These are phyloP conservation scores for Ploceus nigricollis DNA, from an alignment of 2,113 vertebrate species.

Conservation along the genomic window DNA sequence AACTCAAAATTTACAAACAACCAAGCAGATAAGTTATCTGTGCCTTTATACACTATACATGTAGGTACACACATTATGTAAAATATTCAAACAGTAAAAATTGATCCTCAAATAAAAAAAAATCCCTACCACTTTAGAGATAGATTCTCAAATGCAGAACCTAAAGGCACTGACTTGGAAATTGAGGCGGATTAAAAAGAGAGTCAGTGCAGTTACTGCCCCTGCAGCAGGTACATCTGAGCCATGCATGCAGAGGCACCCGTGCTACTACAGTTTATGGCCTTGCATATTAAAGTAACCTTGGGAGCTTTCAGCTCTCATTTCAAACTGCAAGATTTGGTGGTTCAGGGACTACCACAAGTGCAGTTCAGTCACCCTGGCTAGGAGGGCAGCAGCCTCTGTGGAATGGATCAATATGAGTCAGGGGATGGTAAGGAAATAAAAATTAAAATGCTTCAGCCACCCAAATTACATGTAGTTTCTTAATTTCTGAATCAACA, in stretches of 20 bases:
- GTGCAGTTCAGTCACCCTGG: rapidly evolving
- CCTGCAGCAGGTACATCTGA: not conserved
- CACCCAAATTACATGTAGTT: not conserved
- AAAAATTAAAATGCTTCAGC: not conserved
- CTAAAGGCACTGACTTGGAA: not conserved
- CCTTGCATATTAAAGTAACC: not conserved
- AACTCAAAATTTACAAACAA: slow-evolving; percentile 30
- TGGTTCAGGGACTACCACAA: not conserved
- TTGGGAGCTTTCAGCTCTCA: not conserved
- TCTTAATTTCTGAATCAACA: not conserved
- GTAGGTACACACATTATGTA: not conserved
- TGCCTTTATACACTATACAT: not conserved
- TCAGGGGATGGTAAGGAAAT: not conserved
- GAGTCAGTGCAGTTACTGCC: not conserved
- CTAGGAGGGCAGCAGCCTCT: not conserved
- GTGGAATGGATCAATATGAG: not conserved
- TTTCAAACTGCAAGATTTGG: not conserved
- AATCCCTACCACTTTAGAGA: not conserved
- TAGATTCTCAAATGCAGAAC: not conserved
- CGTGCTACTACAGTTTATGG: rapidly evolving
- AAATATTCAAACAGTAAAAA: not conserved
- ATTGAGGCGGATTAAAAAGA: not conserved
- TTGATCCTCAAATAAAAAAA: not conserved
- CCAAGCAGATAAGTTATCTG: not conserved
- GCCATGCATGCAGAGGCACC: not conserved